These are phyloP conservation scores for Latheticus oryzae DNA, from an alignment of 2,888 invertebrate genomes.

Conservation along the genomic window DNA sequence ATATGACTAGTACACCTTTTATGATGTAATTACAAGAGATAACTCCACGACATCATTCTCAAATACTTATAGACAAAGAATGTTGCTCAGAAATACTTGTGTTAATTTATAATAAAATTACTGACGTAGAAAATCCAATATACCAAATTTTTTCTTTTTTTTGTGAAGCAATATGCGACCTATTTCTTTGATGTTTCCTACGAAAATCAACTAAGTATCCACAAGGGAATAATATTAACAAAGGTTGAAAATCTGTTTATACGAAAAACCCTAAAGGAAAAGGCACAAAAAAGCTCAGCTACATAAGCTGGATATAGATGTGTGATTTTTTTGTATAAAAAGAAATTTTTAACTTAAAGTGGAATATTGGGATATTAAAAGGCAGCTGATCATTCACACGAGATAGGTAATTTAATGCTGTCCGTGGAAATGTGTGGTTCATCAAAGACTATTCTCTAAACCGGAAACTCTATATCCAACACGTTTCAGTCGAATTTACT, in stretches of 20 bases:
- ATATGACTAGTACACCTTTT: conserved; percentile 8
- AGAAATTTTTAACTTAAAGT: no score
- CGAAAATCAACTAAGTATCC: conserved; percentile 25
- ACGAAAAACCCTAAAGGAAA: conserved; percentile 10
- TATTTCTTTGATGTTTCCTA: conserved; percentile 29
- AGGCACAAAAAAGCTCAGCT: conserved; percentile 1
- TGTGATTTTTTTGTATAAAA: no score
- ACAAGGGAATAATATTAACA: conserved; percentile 28
- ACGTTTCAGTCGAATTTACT: conserved; percentile 2
- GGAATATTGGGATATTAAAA: no score
- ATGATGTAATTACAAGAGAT: conserved; percentile 4
- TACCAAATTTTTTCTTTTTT: no score
- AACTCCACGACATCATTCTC: conserved; percentile 5
- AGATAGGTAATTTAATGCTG: conserved; percentile 5
- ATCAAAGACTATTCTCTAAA: conserved; percentile 13
- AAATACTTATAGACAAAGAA: no score
- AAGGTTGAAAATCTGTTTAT: conserved; percentile 33
- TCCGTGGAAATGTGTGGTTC: conserved; percentile 5
- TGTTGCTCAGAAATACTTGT: background rate
- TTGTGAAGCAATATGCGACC: background rate
- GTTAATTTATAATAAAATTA: no score
- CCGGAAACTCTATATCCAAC: conserved; percentile 3
- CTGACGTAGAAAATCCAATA: no score
- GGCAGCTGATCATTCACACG: conserved; percentile 7
- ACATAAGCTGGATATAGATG: background rate